Evolutionary conservation across 2,888 invertebrate genomes (phyloP).

Genomic region (Meteorus cinctellus): DNA sequence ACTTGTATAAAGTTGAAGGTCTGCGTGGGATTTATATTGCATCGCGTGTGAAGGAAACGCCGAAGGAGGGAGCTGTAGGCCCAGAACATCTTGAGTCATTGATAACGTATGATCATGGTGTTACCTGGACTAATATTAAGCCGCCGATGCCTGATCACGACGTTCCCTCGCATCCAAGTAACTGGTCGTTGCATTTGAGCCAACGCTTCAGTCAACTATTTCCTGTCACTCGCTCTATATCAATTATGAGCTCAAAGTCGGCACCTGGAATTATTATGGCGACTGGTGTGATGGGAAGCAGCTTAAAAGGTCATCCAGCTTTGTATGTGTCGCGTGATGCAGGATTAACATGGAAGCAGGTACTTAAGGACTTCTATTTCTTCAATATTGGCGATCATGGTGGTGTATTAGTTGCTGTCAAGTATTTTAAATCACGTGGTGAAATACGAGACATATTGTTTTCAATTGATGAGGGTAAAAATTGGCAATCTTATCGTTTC

Average conservation of each 20-base stretch:
- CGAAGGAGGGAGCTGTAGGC: constrained; percentile 75
- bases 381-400: constrained; percentile 95
- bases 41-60: constrained; percentile 80
- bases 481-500: constrained; percentile 85
- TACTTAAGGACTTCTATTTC: constrained; percentile 86
- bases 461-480: constrained; percentile 90
- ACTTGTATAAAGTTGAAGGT: constrained; percentile 91
- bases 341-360: constrained; percentile 87
- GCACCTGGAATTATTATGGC: constrained; percentile 93
- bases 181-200: constrained; percentile 90
- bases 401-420: constrained; percentile 89
- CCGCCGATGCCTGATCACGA: constrained; percentile 82
- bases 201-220: constrained; percentile 90
- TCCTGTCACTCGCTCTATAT: constrained; percentile 85
- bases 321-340: constrained; percentile 89
- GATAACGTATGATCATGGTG: constrained; percentile 92
- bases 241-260: constrained; percentile 89
- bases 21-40: constrained; percentile 92
- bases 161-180: constrained; percentile 75
- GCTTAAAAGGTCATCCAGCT: constrained; percentile 86
- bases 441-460: constrained; percentile 87
- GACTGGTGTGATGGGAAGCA: constrained; percentile 86
- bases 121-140: constrained; percentile 84
- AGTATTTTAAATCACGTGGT: constrained; percentile 84
- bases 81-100: constrained; percentile 85